Base-by-base conservation (phyloP, 2,797 vertebrate species). In the Notolepis coatsorum region DNA sequence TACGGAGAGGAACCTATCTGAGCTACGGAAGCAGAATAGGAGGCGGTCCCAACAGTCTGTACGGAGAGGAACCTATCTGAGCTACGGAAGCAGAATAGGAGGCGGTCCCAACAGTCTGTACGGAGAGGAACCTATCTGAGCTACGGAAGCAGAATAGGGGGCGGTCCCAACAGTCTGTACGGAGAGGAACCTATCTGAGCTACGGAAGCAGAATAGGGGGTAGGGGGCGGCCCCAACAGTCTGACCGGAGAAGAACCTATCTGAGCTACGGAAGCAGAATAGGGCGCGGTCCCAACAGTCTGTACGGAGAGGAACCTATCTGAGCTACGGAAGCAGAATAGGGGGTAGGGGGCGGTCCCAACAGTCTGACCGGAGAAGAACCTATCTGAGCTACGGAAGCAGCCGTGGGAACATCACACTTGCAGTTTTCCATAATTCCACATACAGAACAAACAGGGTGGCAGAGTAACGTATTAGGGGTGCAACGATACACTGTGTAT, bases 351-450 rank as follows among this genome's bases (percentile, higher is more conserved):
- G 24, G 18, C 20, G 55, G 43, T 65, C 54, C n/a, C 66, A 78
- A 81, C 9, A n/a, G 47, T 18, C 10, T 3, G 4, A 20, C 7
- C 60, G 61, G 61, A 73, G 28, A 51, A 64, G 52, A 45, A 53
- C 71, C 71, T 62, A 20, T 31, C 37, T 31, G 4, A 23, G 38
- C 5, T n/a, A n/a, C n/a, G n/a, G n/a, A 21, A 42, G 46, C 28
- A 61, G 63, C 39, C 41, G 31, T 25, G 41, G 68, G 65, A 65
- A 61, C 64, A 66, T 25, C 58, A 30, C 24, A 20, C 75, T 73
- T 74, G 37, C 54, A 10, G 3, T 78, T 86, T 84, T 66, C 57
- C 77, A 81, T 85, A 71, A 84, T 85, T 85, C 84, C 75, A 84
- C 56, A 13, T 61, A 59, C 54, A 85, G 73, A 56, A 69, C 65